Percentiles rank a stretch among this genome's conserved stretches.
These are phyloP conservation scores for Pelvicachromis taeniatus DNA, from an alignment of 2,113 vertebrate genomes.

Conservation along the genomic window DNA sequence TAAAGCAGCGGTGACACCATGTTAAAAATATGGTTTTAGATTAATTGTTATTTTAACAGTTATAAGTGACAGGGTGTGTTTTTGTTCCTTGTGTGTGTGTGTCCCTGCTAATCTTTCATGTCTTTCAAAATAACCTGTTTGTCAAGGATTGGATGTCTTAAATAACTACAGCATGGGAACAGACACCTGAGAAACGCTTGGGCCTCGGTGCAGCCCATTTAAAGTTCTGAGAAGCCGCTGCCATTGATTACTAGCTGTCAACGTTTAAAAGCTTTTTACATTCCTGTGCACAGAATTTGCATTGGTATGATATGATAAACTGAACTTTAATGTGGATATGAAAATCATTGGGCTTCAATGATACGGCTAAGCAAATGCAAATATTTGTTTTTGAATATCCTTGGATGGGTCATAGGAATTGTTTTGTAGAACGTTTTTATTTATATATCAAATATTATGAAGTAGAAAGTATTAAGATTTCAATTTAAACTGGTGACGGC, in stretches of 20 bases:
- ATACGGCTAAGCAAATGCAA: neutral
- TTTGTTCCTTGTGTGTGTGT: neutral
- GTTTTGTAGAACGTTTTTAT: neutral
- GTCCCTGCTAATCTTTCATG: neutral
- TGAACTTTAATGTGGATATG: neutral
- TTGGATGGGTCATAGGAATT: neutral
- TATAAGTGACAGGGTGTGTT: constrained; percentile 15
- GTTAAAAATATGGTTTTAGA: neutral
- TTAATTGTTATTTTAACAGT: constrained; percentile 13
- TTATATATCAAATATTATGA: neutral
- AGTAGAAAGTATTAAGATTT: neutral
- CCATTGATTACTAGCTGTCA: neutral
- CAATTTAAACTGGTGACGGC: neutral
- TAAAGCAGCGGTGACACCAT: neutral
- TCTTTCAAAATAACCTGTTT: constrained; percentile 61
- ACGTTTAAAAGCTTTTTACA: neutral
- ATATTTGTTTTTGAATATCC: neutral
- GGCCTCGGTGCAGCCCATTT: neutral
- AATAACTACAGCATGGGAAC: constrained; percentile 52
- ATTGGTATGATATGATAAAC: neutral
- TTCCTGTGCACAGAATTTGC: neutral
- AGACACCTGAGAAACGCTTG: neutral
- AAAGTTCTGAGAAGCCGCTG: neutral
- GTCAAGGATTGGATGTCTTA: constrained; percentile 19
- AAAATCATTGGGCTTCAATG: neutral